These are phyloP conservation scores for Glomeris maerens DNA, from an alignment of 1,140 invertebrate genomes.

Conservation along the genomic window DNA sequence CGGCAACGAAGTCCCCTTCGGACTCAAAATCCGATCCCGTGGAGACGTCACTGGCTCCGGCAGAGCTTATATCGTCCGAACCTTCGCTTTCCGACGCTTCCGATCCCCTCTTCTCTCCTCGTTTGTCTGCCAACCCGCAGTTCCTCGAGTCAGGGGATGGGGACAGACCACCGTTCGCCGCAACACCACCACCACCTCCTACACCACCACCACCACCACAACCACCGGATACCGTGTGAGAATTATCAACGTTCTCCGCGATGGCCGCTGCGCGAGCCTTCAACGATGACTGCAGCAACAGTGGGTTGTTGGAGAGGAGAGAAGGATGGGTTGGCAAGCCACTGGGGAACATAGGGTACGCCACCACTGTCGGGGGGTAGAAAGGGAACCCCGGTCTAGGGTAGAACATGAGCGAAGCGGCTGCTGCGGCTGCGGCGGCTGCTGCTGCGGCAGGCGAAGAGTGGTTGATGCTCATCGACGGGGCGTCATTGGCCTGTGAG, in stretches of 20 bases:
- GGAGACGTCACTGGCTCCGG: slow-evolving; percentile 16
- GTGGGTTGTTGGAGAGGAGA: slow-evolving; percentile 16
- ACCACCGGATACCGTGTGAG: slow-evolving; percentile 24
- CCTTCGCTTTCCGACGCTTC: slow-evolving; percentile 18
- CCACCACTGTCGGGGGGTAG: slow-evolving; percentile 43
- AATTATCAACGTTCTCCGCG: slow-evolving; percentile 17
- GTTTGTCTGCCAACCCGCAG: neutral
- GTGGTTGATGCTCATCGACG: slow-evolving; percentile 20
- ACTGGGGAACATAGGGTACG: slow-evolving; percentile 22
- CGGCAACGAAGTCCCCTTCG: slow-evolving; percentile 11
- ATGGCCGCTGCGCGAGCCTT: slow-evolving; percentile 18
- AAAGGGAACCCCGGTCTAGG: slow-evolving; percentile 39
- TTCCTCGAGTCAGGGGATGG: neutral
- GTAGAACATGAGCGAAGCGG: slow-evolving; percentile 54
- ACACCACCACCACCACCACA: slow-evolving; percentile 46
- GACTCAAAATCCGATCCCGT: slow-evolving; percentile 18
- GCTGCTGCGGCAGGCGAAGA: slow-evolving; percentile 25
- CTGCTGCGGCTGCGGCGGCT: slow-evolving; percentile 26
- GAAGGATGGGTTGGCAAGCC: slow-evolving; percentile 19
- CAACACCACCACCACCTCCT: slow-evolving; percentile 45
- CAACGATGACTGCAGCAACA: slow-evolving; percentile 13
- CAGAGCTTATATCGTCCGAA: slow-evolving; percentile 18
- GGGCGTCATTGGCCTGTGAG: slow-evolving; percentile 13
- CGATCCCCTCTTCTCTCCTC: slow-evolving; percentile 10
- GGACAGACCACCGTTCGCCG: slow-evolving; percentile 47